Conservation (phyloP, 2,888 invertebrate genomes). For the Podotricha telesiphe region DNA sequence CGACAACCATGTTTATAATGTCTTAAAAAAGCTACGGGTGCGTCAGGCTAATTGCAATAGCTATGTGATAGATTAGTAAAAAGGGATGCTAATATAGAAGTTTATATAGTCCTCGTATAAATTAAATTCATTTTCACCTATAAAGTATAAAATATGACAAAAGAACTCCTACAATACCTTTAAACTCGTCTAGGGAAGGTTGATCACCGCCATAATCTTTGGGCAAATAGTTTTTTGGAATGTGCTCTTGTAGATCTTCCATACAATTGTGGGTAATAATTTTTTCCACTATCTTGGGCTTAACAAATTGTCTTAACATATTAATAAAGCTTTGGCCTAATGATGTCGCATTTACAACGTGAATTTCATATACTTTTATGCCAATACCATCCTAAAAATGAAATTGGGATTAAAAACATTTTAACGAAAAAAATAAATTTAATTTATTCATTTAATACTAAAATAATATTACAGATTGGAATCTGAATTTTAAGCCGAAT, state of each 20-base stretch:
- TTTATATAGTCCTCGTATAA: too few species aligned
- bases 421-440: too few species aligned
- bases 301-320: slow-evolving; percentile 67
- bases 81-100: too few species aligned
- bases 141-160: too few species aligned
- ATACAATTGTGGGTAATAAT: slow-evolving; percentile 59
- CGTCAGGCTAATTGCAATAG: too few species aligned
- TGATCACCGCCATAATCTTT: slow-evolving; percentile 68
- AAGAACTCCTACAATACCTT: slow-evolving; percentile 53
- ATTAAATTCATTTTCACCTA: too few species aligned
- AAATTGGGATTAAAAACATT: not conserved
- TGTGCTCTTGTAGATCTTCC: slow-evolving; percentile 59
- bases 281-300: slow-evolving; percentile 69
- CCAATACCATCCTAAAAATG: slow-evolving; percentile 74
- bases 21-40: too few species aligned
- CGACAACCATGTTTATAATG: too few species aligned
- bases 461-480: too few species aligned
- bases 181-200: slow-evolving; percentile 59
- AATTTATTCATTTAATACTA: too few species aligned
- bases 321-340: slow-evolving; percentile 59
- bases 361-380: slow-evolving; percentile 66
- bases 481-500: too few species aligned
- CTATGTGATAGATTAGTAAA: too few species aligned
- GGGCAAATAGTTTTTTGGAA: slow-evolving; percentile 64
- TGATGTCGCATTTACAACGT: slow-evolving; percentile 69